Conservation (phyloP, 35 echinoderm and acorn worm genomes). For the Stichopus chloronotus region DNA sequence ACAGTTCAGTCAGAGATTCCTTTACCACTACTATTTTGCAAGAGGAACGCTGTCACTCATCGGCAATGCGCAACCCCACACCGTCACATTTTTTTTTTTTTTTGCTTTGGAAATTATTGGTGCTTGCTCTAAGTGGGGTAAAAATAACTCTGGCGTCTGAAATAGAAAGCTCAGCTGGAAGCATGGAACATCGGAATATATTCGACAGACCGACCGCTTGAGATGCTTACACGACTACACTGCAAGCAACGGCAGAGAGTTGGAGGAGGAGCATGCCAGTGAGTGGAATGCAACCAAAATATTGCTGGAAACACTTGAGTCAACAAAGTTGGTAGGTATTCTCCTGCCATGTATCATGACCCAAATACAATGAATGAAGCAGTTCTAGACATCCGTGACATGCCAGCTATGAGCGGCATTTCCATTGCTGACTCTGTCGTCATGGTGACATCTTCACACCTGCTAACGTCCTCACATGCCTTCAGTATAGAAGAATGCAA, state of each 20-base stretch:
- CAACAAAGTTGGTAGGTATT: conserved; percentile 7
- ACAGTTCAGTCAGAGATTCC: background rate
- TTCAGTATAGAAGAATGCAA: conserved; percentile 40
- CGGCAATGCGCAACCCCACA: background rate
- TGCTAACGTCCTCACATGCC: conserved; percentile 56
- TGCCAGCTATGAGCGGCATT: conserved; percentile 57
- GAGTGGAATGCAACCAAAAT: conserved; percentile 47
- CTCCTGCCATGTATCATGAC: conserved; percentile 40
- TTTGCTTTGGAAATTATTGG: conserved; percentile 17
- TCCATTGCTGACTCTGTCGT: conserved; percentile 26
- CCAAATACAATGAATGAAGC: conserved; percentile 34
- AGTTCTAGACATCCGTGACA: conserved; percentile 37
- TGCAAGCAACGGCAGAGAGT: background rate
- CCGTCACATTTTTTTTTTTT: background rate
- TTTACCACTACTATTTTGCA: background rate
- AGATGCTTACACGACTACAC: background rate
- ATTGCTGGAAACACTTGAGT: conserved; percentile 40
- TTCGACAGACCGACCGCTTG: background rate
- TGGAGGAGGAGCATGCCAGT: background rate
- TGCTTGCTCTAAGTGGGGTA: conserved; percentile 51
- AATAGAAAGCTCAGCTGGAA: conserved; percentile 52
- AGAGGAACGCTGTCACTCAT: background rate
- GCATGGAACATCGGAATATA: background rate
- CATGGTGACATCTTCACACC: conserved; percentile 49
- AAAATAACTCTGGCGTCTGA: conserved; percentile 48